Evolutionary conservation across 2,888 invertebrate species (phyloP).

Genomic region (Trachelus tabidus): DNA sequence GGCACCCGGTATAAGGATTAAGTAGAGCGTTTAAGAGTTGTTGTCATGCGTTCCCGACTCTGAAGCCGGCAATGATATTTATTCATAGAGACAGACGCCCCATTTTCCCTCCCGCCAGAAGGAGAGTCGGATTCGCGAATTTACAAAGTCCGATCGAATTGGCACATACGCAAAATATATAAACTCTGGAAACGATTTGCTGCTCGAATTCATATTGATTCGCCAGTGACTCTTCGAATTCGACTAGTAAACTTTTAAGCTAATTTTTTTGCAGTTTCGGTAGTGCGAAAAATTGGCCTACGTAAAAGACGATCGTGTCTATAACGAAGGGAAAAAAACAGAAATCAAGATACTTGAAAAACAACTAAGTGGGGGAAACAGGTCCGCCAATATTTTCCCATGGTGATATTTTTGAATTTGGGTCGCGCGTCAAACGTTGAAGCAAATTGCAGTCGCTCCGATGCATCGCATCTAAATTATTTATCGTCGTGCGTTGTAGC

Average conservation of each 20-base stretch:
- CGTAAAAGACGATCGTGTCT: not conserved
- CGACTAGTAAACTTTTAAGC: not conserved
- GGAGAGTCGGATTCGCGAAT: conserved; percentile 2
- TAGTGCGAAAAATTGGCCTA: not conserved
- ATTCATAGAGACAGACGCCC: conserved; percentile 32
- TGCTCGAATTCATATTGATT: not conserved
- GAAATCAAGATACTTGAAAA: not conserved
- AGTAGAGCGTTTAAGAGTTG: conserved; percentile 2
- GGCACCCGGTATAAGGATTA: not conserved
- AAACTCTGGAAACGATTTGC: not conserved
- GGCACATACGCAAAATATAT: conserved; percentile 19
- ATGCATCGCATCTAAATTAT: not conserved
- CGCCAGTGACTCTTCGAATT: not conserved
- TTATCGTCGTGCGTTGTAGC: not conserved
- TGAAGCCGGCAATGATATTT: conserved; percentile 2
- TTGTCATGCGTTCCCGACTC: not conserved
- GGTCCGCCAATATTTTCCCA: not conserved
- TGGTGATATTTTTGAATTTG: not conserved
- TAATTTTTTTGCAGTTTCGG: not conserved
- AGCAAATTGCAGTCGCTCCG: not conserved
- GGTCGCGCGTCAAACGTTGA: not conserved
- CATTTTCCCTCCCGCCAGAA: conserved; percentile 28
- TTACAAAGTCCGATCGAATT: conserved; percentile 9
- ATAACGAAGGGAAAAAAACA: not conserved
- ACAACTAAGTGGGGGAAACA: not conserved